phyloP scores from a whole-genome alignment of 2,113 vertebrate genomes.

The Petromus typicus region DNA sequence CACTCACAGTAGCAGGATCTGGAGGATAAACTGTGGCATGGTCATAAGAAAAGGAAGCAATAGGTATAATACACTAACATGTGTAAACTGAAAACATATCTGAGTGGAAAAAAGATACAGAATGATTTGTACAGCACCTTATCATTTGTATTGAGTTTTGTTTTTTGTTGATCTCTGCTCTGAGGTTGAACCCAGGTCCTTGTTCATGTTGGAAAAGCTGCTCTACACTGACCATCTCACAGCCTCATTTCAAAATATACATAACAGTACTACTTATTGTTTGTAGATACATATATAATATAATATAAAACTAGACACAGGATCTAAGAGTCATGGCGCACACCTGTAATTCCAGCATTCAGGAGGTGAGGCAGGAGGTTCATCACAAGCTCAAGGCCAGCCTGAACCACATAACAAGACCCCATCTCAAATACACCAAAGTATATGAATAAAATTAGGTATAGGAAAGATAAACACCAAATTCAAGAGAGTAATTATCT shows the following conservation, averaged over 20 bases:
- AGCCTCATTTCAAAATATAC: conserved; percentile 1
- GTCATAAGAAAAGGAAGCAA: neutral
- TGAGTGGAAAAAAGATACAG: neutral
- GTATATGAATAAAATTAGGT: neutral
- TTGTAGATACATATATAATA: neutral
- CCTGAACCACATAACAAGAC: neutral
- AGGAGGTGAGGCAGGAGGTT: neutral
- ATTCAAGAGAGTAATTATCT: neutral
- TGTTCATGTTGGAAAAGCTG: neutral
- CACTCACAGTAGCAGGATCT: neutral
- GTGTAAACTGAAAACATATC: neutral
- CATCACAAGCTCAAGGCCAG: neutral
- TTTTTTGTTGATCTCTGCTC: neutral
- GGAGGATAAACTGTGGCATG: neutral
- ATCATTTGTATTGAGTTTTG: neutral
- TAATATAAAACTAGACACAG: neutral
- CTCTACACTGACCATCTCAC: neutral
- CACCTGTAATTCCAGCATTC: neutral
- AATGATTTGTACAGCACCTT: neutral
- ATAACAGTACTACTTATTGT: neutral
- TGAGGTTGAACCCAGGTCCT: neutral
- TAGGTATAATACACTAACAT: neutral
- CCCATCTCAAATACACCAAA: neutral
- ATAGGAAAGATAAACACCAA: conserved; percentile 8
- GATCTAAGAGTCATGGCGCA: neutral